A percentile compares a stretch with the other conserved stretches of the same genome.
These are phyloP conservation scores for Pangasianodon hypophthalmus DNA, from an alignment of 2,113 vertebrate genomes.

Conservation along the genomic window DNA sequence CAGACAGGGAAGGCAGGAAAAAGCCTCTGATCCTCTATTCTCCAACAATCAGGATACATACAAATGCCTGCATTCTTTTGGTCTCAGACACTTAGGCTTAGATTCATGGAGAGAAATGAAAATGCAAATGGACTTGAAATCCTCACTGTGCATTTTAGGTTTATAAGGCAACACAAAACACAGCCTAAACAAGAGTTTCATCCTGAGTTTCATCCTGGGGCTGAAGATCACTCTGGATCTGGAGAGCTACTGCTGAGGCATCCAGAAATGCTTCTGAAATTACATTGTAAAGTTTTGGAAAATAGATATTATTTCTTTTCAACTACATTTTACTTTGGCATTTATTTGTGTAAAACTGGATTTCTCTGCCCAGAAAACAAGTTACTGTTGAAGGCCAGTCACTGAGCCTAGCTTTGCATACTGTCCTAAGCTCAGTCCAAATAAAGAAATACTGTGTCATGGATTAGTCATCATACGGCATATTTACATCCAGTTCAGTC, in stretches of 20 bases:
- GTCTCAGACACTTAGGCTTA: neutral
- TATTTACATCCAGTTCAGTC: neutral
- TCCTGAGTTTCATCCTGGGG: neutral
- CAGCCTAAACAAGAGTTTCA: neutral
- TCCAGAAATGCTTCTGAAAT: neutral
- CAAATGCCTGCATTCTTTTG: conserved; percentile 20
- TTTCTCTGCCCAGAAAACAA: neutral
- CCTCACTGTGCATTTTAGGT: neutral
- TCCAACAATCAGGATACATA: conserved; percentile 31
- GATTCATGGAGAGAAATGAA: neutral
- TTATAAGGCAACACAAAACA: neutral
- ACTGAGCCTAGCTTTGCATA: neutral
- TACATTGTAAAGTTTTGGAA: neutral
- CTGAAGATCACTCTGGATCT: neutral
- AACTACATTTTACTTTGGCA: neutral
- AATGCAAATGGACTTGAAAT: conserved; percentile 2
- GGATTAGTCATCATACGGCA: neutral
- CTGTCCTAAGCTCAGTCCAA: neutral
- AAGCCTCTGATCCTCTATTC: conserved; percentile 11
- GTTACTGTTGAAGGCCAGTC: neutral
- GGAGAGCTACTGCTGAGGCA: neutral
- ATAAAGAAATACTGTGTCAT: neutral
- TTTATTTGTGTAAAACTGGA: neutral
- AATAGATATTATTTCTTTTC: neutral
- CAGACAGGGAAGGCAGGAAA: neutral